Evolutionary conservation across 2,797 vertebrate species (phyloP).

Genomic region (Gorsachius magnificus): DNA sequence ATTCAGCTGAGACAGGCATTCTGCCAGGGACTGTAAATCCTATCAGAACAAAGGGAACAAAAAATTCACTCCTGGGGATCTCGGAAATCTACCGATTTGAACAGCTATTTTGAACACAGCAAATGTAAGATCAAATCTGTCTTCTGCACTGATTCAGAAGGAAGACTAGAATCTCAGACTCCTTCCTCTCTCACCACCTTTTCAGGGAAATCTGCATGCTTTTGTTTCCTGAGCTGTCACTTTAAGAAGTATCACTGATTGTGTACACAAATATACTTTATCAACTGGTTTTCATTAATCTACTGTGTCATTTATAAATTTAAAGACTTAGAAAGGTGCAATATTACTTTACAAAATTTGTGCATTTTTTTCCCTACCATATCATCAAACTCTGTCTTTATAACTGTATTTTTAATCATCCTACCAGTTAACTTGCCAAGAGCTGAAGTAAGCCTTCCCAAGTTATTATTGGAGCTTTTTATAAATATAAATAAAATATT

Average conservation of each 20-base stretch:
- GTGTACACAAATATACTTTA: neutral
- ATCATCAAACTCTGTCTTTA: neutral
- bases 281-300: neutral
- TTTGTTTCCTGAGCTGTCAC: conserved; percentile 7
- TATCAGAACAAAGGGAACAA: conserved; percentile 52
- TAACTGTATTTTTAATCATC: neutral
- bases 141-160: neutral
- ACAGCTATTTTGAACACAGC: neutral
- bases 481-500: neutral
- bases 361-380: neutral
- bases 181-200: neutral
- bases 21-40: conserved; percentile 58
- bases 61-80: conserved; percentile 24
- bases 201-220: neutral
- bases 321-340: neutral
- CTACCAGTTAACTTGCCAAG: neutral
- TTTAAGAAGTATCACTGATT: neutral
- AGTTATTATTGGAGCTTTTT: neutral
- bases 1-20: conserved; percentile 52
- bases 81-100: neutral
- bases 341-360: neutral
- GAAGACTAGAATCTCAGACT: neutral
- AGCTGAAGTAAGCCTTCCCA: neutral
- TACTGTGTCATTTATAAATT: neutral
- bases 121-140: neutral